Evolutionary conservation across 2,797 vertebrate species (phyloP), one percentile per base, ranked within the genome.

Genomic region (Sebastes variabilis): DNA sequence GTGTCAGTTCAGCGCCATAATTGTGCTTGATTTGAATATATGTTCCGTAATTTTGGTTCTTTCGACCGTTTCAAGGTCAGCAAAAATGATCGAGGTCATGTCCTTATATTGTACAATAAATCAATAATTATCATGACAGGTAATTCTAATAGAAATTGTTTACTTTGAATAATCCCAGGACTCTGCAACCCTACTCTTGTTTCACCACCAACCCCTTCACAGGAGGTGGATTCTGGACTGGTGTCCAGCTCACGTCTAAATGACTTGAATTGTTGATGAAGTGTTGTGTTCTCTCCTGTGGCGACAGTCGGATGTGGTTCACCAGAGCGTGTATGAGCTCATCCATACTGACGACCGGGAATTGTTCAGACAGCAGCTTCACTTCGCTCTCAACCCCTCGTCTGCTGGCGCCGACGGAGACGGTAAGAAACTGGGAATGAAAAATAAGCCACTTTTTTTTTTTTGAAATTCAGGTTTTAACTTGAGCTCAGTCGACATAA

Each of bases 251-350:
- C 2, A 16, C 11, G 13, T 58, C 29, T 18, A 4, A n/a, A 7
- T n/a, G 18, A 24, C 2, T 13, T 12, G 30, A 12, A 11, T 16
- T 22, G 13, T 2, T 18, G 42, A 32, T 38, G 12, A 56, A 49
- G 12, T 14, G 24, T 25, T 24, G 6, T 6, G 16, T 69, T 55
- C 22, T n/a, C n/a, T 49, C 46, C 14, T 84, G 38, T 38, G 22
- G 38, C 56, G 2, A 62, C 93, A 97, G 97, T 97, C 95, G 0
- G 97, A 97, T 18, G 92, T 97, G 86, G 90, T 97, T 65, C 95
- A 97, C 81, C 96, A 96, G 93, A 97, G 94, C 0, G 95, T 97
- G 72, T 97, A 95, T 0, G 95, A 97, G 38, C 93, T 97, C 81
- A 96, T 97, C 90, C 97, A 97, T 1, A 86, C 89, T 0, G 96